Evolutionary conservation across 1,140 invertebrate species (phyloP), one percentile per base, ranked within the genome.

Genomic region (Papilio xuthus): DNA sequence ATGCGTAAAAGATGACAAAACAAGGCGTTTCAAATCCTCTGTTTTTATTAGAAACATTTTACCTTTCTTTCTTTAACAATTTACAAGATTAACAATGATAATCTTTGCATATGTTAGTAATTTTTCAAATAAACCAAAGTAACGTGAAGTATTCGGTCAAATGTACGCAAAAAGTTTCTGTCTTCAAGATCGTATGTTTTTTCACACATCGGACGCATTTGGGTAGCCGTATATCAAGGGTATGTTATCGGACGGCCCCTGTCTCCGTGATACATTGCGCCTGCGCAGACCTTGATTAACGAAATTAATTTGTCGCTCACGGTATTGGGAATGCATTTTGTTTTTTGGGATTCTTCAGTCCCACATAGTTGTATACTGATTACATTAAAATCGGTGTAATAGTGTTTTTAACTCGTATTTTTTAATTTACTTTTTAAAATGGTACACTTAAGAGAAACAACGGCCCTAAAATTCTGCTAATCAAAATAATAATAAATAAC

Each of bases 231-330:
- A 91, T 92, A 91, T 92, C 90, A 93, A 85, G 82, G 82, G 87
- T 89, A 89, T 90, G 89, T 92, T 92, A 93, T 93, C 90, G 86
- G 81, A 60, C 81, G 72, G 81, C 77, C 82, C 85, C 90, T 92
- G 91, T 93, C 91, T 44, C 32, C 80, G 84, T 93, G 91, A 93
- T 91, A 84, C 89, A 93, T 92, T 86, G 91, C 89, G 85, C 84
- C 77, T 80, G 89, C 85, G 87, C 86, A 83, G 81, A 79, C 72
- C 79, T 89, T 89, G 89, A 91, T 93, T 93, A 92, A 92, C 86
- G 82, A 91, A 93, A 93, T 93, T 93, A 93, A 92, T 93, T 93
- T 91, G 90, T 93, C 85, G 80, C 88, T 84, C 83, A 87, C 86
- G 82, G 84, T 83, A 88, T 88, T 84, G 85, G 83, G 82, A 84